Evolutionary conservation across 2,113 vertebrate genomes (phyloP).

Genomic region (Seriola dumerili): DNA sequence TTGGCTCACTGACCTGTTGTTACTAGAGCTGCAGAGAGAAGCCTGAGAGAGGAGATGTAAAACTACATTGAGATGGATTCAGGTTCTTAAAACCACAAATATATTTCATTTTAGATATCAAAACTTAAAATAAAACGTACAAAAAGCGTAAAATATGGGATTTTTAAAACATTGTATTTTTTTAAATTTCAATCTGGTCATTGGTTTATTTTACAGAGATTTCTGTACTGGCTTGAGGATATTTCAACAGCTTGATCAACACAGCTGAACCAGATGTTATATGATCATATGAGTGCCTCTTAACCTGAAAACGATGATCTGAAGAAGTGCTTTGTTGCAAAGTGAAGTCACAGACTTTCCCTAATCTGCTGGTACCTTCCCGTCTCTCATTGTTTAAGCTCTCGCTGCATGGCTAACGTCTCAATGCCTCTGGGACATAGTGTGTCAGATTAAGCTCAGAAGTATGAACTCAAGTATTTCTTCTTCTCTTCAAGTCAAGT

Average conservation of each 20-base stretch:
- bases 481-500: conserved; percentile 39
- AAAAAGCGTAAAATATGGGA: no score
- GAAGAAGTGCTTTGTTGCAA: conserved; percentile 19
- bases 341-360: conserved; percentile 7
- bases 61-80: no score
- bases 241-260: not conserved
- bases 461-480: conserved; percentile 54
- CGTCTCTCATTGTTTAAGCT: conserved; percentile 33
- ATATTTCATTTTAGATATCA: no score
- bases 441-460: conserved; percentile 40
- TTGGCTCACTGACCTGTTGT: no score
- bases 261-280: not conserved
- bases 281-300: not conserved
- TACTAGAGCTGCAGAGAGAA: no score
- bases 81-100: no score
- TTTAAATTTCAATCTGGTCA: not conserved
- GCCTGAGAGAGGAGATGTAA: no score
- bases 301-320: not conserved
- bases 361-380: conserved; percentile 9
- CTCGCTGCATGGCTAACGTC: not conserved
- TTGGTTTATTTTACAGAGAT: not conserved
- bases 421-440: not conserved
- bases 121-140: no score
- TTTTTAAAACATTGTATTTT: not conserved
- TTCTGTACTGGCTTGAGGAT: not conserved